Percentiles rank a stretch among this genome's conserved stretches.
Evolutionary conservation across 2,888 invertebrate species (phyloP).

Genomic region (Miltochrista miniata): DNA sequence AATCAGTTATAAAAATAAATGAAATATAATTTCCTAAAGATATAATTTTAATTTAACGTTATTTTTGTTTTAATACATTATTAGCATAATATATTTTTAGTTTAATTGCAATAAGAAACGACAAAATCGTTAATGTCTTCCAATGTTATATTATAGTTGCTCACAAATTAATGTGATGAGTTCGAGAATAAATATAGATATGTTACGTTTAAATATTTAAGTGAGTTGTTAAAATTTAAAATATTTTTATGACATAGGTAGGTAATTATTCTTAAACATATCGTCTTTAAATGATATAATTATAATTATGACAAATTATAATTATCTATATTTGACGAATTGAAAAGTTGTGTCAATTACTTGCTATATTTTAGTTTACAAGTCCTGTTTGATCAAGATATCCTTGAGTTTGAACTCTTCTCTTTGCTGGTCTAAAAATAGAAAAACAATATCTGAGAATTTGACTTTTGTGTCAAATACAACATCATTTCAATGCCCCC

Average conservation of each 20-base stretch:
- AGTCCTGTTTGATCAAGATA: too few species aligned
- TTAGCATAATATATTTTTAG: slow-evolving; percentile 49
- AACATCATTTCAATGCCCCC: too few species aligned
- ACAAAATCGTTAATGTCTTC: slow-evolving; percentile 71
- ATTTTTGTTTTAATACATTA: slow-evolving; percentile 18
- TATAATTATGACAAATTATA: too few species aligned
- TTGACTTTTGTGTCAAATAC: too few species aligned
- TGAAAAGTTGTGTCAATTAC: too few species aligned
- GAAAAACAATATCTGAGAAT: too few species aligned
- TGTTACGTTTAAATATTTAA: slow-evolving; percentile 11
- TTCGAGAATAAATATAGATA: slow-evolving; percentile 23
- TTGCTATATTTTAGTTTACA: too few species aligned
- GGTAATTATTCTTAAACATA: slow-evolving; percentile 14
- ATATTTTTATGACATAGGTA: neutral
- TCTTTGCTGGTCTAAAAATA: too few species aligned
- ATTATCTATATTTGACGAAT: too few species aligned
- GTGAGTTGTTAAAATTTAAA: too few species aligned
- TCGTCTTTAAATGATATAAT: too few species aligned
- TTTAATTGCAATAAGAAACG: slow-evolving; percentile 38
- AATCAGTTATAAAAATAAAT: neutral
- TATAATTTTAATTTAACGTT: slow-evolving; percentile 19
- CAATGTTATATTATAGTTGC: slow-evolving; percentile 48
- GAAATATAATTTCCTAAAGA: slow-evolving; percentile 32
- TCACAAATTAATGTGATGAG: slow-evolving; percentile 42
- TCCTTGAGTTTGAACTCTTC: too few species aligned